Conservation (phyloP, 2,888 invertebrate genomes). For the Xanthorhoe spadicearia region DNA sequence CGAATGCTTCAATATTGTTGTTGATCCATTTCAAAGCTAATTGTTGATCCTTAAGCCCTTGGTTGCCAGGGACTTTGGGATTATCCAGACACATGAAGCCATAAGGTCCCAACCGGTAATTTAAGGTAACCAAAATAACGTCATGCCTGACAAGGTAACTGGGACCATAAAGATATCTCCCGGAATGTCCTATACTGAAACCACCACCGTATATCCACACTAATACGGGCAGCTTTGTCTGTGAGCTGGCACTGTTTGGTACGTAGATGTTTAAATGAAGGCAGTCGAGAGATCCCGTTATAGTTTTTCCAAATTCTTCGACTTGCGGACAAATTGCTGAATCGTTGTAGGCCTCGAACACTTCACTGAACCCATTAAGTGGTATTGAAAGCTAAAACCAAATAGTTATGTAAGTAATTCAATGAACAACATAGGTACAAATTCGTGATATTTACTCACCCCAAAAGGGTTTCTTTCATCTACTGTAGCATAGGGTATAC, state of each 20-base stretch:
- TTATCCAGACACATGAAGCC: constrained; percentile 68
- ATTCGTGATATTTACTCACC: constrained; percentile 48
- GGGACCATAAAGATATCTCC: constrained; percentile 55
- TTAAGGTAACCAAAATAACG: constrained; percentile 62
- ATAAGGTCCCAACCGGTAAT: constrained; percentile 66
- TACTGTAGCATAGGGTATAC: constrained; percentile 65
- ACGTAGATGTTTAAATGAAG: constrained; percentile 63
- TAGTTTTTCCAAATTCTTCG: constrained; percentile 48
- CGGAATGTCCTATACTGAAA: constrained; percentile 52
- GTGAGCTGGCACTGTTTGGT: constrained; percentile 54
- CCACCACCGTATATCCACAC: constrained; percentile 65
- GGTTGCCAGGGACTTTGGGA: constrained; percentile 62
- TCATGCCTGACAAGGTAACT: constrained; percentile 59
- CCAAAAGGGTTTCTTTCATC: constrained; percentile 62
- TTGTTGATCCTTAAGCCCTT: constrained; percentile 66
- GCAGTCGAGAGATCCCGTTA: constrained; percentile 58
- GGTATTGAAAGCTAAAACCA: constrained; percentile 54
- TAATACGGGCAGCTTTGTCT: constrained; percentile 57
- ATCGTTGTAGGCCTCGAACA: constrained; percentile 63
- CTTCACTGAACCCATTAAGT: constrained; percentile 52
- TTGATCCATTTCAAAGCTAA: constrained; percentile 65
- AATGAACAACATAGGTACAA: too few relatives aligned
- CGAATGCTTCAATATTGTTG: constrained; percentile 63
- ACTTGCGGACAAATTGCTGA: constrained; percentile 62
- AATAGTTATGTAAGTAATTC: background rate